phyloP scores from a whole-genome alignment of 2,113 vertebrate genomes.

The Halichoeres trimaculatus region DNA sequence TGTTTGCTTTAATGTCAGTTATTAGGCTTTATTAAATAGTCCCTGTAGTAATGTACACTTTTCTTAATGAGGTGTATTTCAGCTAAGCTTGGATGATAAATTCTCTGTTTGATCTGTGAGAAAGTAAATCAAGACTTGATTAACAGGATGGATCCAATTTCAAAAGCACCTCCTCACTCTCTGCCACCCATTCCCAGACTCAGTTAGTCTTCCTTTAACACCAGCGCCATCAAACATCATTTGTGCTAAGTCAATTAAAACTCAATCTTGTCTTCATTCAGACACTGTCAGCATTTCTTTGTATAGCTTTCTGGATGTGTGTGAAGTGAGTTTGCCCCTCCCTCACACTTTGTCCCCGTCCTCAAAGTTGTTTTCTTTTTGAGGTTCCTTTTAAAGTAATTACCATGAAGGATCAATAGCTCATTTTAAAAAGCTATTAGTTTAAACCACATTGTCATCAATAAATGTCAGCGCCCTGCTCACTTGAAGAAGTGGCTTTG shows the following conservation, averaged over 20 bases:
- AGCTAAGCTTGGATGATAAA: neutral
- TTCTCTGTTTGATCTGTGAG: neutral
- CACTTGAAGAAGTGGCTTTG: constrained; percentile 34
- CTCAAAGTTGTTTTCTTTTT: constrained; percentile 51
- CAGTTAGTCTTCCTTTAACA: constrained; percentile 9
- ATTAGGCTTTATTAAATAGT: neutral
- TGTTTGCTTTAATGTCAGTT: neutral
- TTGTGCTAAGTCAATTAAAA: constrained; percentile 21
- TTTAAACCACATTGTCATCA: constrained; percentile 67
- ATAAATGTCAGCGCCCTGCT: constrained; percentile 44
- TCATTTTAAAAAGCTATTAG: constrained; percentile 73
- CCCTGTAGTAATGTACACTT: neutral
- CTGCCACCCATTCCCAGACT: neutral
- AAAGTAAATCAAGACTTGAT: neutral
- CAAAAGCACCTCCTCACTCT: constrained; percentile 13
- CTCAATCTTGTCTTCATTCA: neutral
- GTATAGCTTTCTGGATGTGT: neutral
- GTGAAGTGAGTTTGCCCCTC: constrained; percentile 3
- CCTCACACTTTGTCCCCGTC: constrained; percentile 17
- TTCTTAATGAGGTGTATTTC: neutral
- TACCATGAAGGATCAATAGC: constrained; percentile 68
- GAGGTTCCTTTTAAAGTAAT: constrained; percentile 58
- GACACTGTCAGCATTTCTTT: constrained; percentile 1
- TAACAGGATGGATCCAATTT: constrained; percentile 16
- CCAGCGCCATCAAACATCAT: neutral